Base-by-base conservation (phyloP, 2,113 vertebrate genomes). In the Trematomus loennbergii region DNA sequence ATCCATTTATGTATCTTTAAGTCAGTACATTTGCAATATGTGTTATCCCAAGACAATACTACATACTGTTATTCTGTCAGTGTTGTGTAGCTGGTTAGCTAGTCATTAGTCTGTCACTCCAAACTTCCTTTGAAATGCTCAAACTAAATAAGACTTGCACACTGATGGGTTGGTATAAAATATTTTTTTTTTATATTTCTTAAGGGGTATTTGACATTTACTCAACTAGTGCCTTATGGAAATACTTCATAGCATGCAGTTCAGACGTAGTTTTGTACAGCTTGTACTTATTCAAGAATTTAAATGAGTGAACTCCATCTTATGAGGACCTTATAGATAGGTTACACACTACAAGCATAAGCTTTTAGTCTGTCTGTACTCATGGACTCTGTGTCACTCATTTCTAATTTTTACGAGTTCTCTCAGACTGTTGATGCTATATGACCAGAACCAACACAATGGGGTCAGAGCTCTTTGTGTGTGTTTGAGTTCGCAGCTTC, bases 401-500 rank as follows among this genome's bases (percentile, higher is more conserved):
- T 46, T 43, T 40, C 36, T 8, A 40, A 40, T 40, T 46, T 4
- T 11, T 50, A 3, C 3, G 12, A 40, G 18, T 43, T 72, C 25
- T 61, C 45, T 17, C 29, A 18, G 7, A 48, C 20, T 33, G n/a
- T 18, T 62, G 46, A 66, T 50, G 55, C 36, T 59, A 54, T 64
- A 55, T 69, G 65, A 61, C 48, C 62, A 58, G 61, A 22, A 55
- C 58, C 52, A 65, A 20, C 43, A 57, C 58, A 79, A 46, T 57
- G 40, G 36, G 53, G 22, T 67, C 72, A 61, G 64, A 59, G 52
- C 9, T 33, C 36, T 50, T 25, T 49, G 60, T 84, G 74, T 43
- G 52, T 48, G 12, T 29, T 33, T 58, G 55, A 72, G 55, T 61
- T 76, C 43, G 62, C 68, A 62, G 73, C 57, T 22, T 81, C 40